These are phyloP conservation scores for Hypothenemus hampei DNA, from an alignment of 1,140 invertebrate genomes.

Conservation along the genomic window DNA sequence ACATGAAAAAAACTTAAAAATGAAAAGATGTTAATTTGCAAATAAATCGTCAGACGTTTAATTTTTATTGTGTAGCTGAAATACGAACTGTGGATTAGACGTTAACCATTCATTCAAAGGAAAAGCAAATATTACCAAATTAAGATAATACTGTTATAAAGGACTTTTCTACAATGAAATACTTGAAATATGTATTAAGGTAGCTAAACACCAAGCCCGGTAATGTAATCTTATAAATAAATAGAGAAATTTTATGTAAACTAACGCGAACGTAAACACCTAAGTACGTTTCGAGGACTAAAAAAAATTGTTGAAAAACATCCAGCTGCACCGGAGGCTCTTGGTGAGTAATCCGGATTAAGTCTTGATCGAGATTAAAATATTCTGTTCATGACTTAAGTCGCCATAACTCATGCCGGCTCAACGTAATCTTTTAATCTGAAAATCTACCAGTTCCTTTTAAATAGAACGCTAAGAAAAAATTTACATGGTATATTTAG, in stretches of 20 bases:
- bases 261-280: neutral
- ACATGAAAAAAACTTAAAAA: too few species aligned
- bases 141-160: conserved; percentile 5
- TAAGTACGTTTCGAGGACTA: too few species aligned
- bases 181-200: conserved; percentile 10
- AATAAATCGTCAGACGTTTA: too few species aligned
- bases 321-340: neutral
- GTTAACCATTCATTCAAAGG: conserved; percentile 1
- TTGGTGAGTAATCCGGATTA: neutral
- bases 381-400: neutral
- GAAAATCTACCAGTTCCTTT: conserved; percentile 19
- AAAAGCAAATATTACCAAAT: conserved; percentile 15
- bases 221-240: conserved; percentile 6
- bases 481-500: conserved; percentile 13
- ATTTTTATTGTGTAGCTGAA: conserved; percentile 1
- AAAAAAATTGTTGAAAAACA: neutral
- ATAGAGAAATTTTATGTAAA: conserved; percentile 24
- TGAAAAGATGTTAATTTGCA: too few species aligned
- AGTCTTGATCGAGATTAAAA: neutral
- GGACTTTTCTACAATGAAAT: conserved; percentile 9
- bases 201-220: conserved; percentile 7
- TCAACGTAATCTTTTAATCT: conserved; percentile 17
- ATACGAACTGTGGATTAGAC: conserved; percentile 1
- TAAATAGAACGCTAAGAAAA: conserved; percentile 18
- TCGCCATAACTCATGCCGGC: conserved; percentile 11